Percentiles rank a stretch among this genome's conserved stretches.
Evolutionary conservation across 2,113 vertebrate genomes (phyloP).

Genomic region (Laterallus jamaicensis): DNA sequence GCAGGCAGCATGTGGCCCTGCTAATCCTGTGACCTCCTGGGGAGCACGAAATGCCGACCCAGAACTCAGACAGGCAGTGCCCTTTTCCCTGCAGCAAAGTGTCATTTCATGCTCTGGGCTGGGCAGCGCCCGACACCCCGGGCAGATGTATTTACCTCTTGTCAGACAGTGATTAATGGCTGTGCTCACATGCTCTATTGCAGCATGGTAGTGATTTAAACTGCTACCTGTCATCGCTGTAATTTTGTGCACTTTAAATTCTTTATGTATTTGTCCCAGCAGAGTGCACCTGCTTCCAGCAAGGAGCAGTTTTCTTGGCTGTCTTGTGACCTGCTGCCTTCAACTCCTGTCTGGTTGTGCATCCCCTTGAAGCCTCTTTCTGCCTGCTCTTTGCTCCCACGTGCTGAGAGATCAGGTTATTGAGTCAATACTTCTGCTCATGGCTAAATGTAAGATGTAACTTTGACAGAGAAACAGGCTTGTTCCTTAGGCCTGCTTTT

Average conservation of each 20-base stretch:
- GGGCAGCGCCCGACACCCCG: neutral
- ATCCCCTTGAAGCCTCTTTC: neutral
- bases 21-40: neutral
- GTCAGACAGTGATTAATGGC: neutral
- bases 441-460: neutral
- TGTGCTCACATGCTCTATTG: neutral
- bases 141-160: neutral
- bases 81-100: neutral
- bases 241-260: neutral
- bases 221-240: conserved; percentile 28
- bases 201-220: neutral
- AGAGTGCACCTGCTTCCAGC: conserved; percentile 23
- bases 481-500: neutral
- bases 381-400: neutral
- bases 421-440: neutral
- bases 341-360: neutral
- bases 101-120: fast-evolving
- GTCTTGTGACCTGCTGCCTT: neutral
- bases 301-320: neutral
- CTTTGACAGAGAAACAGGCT: neutral
- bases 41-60: fast-evolving
- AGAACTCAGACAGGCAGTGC: neutral
- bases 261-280: neutral
- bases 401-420: neutral
- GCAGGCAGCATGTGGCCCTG: neutral